Conservation (phyloP, 2,888 invertebrate genomes). For the Elysia crispata region DNA sequence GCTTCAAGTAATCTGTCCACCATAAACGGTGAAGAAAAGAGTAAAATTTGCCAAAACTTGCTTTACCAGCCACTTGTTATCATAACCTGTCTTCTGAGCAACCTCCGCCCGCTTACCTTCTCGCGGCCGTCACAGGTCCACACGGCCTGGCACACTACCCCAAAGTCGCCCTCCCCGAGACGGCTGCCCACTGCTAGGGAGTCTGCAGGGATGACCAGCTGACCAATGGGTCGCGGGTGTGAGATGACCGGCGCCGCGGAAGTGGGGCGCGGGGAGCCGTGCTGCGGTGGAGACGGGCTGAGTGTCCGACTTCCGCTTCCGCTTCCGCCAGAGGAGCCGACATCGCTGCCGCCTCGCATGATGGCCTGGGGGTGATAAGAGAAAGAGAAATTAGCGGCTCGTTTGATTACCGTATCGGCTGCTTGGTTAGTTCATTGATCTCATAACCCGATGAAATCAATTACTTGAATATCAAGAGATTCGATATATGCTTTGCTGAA, state of each 20-base stretch:
- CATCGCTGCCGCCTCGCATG: slow-evolving; percentile 51
- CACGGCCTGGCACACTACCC: slow-evolving; percentile 97
- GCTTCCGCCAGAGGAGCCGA: slow-evolving; percentile 42
- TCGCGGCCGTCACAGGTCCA: slow-evolving; percentile 94
- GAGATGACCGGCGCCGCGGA: slow-evolving; percentile 56
- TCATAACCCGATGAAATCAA: too few species aligned
- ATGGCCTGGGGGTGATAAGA: slow-evolving; percentile 59
- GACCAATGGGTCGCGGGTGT: slow-evolving; percentile 58
- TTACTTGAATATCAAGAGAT: too few species aligned
- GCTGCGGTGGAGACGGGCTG: slow-evolving; percentile 62
- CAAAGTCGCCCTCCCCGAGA: slow-evolving; percentile 97
- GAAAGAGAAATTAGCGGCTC: neutral
- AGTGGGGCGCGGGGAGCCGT: slow-evolving; percentile 55
- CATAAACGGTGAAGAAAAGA: too few species aligned
- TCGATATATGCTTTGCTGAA: too few species aligned
- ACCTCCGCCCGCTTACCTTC: slow-evolving; percentile 84
- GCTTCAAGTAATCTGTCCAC: too few species aligned
- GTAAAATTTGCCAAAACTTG: too few species aligned
- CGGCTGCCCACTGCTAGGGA: slow-evolving; percentile 95
- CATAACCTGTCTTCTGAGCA: too few species aligned
- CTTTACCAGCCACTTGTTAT: too few species aligned
- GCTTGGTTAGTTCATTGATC: too few species aligned
- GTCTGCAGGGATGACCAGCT: slow-evolving; percentile 90
- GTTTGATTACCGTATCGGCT: too few species aligned
- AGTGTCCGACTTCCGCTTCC: slow-evolving; percentile 61